A percentile compares a stretch with the other conserved stretches of the same genome.
phyloP scores from a whole-genome alignment of 1,140 invertebrate genomes.

The Penaeus indicus region DNA sequence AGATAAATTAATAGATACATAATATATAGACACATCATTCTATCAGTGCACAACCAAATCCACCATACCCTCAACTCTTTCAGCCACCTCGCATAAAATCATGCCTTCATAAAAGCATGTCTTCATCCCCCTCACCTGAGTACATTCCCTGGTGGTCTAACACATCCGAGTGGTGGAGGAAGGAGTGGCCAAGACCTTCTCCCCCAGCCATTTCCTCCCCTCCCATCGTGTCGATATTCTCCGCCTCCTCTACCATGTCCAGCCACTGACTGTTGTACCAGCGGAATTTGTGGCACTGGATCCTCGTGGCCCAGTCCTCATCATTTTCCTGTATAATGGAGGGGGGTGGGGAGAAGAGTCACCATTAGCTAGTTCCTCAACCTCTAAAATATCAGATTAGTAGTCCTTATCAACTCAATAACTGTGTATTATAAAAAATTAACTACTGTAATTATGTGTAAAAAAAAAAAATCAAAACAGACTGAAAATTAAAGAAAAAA shows the following conservation, averaged over 20 bases:
- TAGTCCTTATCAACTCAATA: no score
- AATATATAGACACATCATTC: neutral
- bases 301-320: slow-evolving; percentile 90
- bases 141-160: slow-evolving; percentile 62
- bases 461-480: no score
- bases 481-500: no score
- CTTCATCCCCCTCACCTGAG: slow-evolving; percentile 36
- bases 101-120: no score
- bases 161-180: slow-evolving; percentile 64
- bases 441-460: no score
- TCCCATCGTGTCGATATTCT: slow-evolving; percentile 63
- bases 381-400: no score
- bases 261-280: slow-evolving; percentile 98
- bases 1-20: no score
- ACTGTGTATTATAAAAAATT: no score
- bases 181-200: slow-evolving; percentile 61
- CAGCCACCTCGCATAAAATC: neutral
- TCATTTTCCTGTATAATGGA: slow-evolving; percentile 79
- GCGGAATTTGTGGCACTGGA: slow-evolving; percentile 94
- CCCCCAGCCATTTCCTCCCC: slow-evolving; percentile 62
- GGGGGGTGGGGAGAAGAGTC: no score
- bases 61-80: no score
- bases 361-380: no score
- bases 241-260: slow-evolving; percentile 85
- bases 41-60: neutral